Conservation (phyloP, 1,140 invertebrate genomes). For the Magallana gigas region DNA sequence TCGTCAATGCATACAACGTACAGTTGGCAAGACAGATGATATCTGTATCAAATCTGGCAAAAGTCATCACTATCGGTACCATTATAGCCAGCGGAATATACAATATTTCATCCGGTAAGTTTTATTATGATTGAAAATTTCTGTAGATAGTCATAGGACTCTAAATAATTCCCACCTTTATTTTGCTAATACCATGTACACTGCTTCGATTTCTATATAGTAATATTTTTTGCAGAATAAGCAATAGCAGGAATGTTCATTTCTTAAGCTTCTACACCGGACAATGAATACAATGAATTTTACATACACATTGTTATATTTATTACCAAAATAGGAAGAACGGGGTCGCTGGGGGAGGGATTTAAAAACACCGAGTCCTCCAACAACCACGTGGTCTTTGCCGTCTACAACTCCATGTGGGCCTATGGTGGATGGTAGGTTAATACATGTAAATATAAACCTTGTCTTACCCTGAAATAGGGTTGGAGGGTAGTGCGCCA, state of each 20-base stretch:
- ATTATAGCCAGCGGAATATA: conserved; percentile 63
- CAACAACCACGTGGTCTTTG: conserved; percentile 57
- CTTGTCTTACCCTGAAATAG: background rate
- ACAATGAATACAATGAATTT: too few relatives aligned
- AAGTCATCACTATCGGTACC: conserved; percentile 57
- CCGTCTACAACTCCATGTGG: conserved; percentile 67
- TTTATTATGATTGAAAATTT: background rate
- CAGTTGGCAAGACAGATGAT: conserved; percentile 63
- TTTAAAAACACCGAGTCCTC: conserved; percentile 53
- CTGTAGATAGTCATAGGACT: too few relatives aligned
- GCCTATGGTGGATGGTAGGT: conserved; percentile 69
- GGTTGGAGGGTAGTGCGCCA: conserved; percentile 11
- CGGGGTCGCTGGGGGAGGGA: conserved; percentile 45
- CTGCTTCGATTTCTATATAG: too few relatives aligned
- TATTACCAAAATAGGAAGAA: conserved; percentile 49
- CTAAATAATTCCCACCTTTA: too few relatives aligned
- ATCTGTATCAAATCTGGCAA: conserved; percentile 63
- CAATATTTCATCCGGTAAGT: conserved; percentile 58
- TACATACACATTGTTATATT: too few relatives aligned
- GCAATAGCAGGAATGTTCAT: too few relatives aligned
- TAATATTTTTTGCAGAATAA: too few relatives aligned
- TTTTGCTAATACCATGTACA: too few relatives aligned
- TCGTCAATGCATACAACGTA: conserved; percentile 63
- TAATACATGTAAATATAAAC: background rate
- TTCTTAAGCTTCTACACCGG: too few relatives aligned